A percentile compares a stretch with the other conserved stretches of the same genome.
Conservation (phyloP, 2,113 vertebrate species). For the Onychostruthus taczanowskii region DNA sequence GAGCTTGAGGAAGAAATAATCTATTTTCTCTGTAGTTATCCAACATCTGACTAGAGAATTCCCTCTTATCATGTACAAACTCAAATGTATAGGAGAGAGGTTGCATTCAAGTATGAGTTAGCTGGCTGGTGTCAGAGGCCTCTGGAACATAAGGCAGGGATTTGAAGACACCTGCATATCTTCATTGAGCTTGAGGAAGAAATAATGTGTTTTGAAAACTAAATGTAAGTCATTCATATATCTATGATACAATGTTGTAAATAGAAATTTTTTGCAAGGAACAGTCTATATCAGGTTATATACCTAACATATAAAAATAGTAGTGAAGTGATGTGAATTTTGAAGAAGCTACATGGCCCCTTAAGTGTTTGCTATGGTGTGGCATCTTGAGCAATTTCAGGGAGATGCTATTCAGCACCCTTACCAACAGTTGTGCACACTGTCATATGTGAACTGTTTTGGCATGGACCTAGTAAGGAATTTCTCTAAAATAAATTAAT, state of each 20-base stretch:
- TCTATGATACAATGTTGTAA: not conserved
- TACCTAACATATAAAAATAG: not conserved
- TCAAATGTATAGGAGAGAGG: not conserved
- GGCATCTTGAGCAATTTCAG: not conserved
- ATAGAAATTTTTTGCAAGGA: not conserved
- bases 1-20: not conserved
- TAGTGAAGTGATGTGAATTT: not conserved
- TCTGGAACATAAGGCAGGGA: not conserved
- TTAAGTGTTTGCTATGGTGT: not conserved
- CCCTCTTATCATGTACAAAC: accelerated
- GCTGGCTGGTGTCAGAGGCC: not conserved
- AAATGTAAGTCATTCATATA: not conserved
- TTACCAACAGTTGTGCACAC: not conserved
- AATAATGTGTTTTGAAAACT: not conserved
- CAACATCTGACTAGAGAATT: not conserved
- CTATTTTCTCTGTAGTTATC: not conserved
- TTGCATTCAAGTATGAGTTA: not conserved
- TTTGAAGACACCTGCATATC: not conserved
- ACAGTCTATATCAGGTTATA: not conserved
- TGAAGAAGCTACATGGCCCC: not conserved
- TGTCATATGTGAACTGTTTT: not conserved
- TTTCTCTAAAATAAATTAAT: not conserved
- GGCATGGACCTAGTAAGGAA: not conserved
- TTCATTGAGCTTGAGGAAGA: not conserved
- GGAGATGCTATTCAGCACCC: not conserved